Base-by-base conservation (phyloP, 2,888 invertebrate species). In the Eutolmus rufibarbis region DNA sequence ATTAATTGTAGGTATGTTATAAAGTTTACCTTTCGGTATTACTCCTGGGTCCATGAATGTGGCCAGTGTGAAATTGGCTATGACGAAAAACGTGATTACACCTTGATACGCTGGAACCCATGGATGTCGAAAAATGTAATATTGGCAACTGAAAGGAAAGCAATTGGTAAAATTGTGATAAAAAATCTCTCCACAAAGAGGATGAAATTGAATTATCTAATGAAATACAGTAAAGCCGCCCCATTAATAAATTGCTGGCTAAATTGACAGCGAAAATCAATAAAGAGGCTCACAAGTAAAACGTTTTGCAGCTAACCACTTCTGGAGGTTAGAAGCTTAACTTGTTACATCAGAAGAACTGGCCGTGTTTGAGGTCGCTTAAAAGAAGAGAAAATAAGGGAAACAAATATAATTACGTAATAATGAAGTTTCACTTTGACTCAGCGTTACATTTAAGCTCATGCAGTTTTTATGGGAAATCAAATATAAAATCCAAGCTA, bases 31-130 rank as follows among this genome's bases (percentile, higher is more conserved):
- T 96, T 97, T 98, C 92, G 98, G 98, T 94, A 99, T 98, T 89
- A 98, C 96, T 91, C 99, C 99, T 92, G 99, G 99, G 94, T 99
- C 99, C 98, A 99, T 99, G 93, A 99, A 98, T 91, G 99, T 99
- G 90, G 99, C 99, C 94, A 99, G 94, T 90, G 98, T 97, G 94
- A 99, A 98, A 95, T 99, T 99, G 93, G 98, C 97, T 93, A 99
- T 94, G 91, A 99, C 99, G 94, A 99, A 98, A 94, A 99, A 96
- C 90, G 98, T 97, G 92, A 99, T 96, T 90, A 99, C 95, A 90
- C 97, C 98, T 94, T 99, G 98, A 92, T 96, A 96, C 91, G 97
- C 96, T 90, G 97, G 97, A 90, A 98, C 96, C 97, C 97, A 97
- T 95, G 96, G 96, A 93, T 97, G 95, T 90, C 94, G 94, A 92